Base-by-base conservation (phyloP, 1,140 invertebrate genomes). In the Scaptodrosophila lebanonensis region DNA sequence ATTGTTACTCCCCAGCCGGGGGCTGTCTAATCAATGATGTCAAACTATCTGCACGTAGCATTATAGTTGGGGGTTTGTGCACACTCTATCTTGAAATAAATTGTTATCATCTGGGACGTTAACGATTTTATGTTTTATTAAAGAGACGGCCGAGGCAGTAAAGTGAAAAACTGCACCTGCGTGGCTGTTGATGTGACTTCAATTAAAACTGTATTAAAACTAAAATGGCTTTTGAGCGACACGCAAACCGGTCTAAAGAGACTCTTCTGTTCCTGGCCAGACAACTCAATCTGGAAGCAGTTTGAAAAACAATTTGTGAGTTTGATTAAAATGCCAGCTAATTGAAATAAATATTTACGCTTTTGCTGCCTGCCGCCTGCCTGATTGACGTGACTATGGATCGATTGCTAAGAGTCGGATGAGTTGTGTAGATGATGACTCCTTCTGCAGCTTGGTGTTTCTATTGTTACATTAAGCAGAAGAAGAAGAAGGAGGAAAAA, bases 151-250 rank as follows among this genome's bases (percentile, higher is more conserved):
- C 45, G 44, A 1, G 43, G 32, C 47, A 44, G 13, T 35, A 38
- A 11, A 5, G 25, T 39, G 17, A 8, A 9, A 5, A 12, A 36
- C 6, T 16, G 18, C 16, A 9, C 20, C 44, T 44, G 29, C 32
- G 20, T 29, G 35, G 27, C 12, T 15, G 30, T 25, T 56, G 27
- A 29, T 45, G 42, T 54, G 33, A 61, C 62, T 44, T 76, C 73
- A 79, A 79, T 79, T 79, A 79, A 79, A 79, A 82, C 73, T 82
- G 69, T 79, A 79, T 79, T 79, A 79, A 82, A 79, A 82, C 59
- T 72, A 61, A 79, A 79, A 62, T 82, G 73, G 52, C 60, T 73
- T 79, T 66, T 56, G 73, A 67, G 45, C 64, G 53, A 58, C 63
- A n/a, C 36, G 29, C 27, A 47, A 70, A 71, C 60, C 56, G 56